Percentiles rank a stretch among this genome's conserved stretches.
Conservation (phyloP, 2,113 vertebrate species). For the Pyrgilauda ruficollis region DNA sequence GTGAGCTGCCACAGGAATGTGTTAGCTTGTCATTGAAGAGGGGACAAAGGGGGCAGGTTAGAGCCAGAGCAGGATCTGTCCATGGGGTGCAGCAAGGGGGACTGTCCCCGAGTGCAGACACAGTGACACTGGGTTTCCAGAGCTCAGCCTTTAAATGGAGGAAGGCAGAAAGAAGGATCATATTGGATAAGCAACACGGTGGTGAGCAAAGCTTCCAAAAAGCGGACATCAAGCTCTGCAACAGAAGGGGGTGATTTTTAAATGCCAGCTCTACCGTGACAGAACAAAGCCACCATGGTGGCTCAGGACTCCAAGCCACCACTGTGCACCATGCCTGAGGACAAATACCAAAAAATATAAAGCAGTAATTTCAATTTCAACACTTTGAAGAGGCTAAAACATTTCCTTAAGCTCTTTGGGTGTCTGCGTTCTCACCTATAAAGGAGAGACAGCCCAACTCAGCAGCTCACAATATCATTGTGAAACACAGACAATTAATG, state of each 20-base stretch:
- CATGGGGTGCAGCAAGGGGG: background rate
- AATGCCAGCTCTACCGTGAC: background rate
- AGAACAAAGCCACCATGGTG: background rate
- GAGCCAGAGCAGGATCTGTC: background rate
- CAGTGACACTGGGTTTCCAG: background rate
- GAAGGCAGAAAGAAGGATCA: background rate
- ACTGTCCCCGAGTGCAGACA: background rate
- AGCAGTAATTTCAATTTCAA: background rate
- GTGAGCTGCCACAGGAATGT: background rate
- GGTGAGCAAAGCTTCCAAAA: background rate
- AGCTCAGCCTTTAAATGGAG: background rate
- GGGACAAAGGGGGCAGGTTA: background rate
- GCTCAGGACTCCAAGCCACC: background rate
- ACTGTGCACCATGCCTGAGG: background rate
- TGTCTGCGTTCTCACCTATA: background rate
- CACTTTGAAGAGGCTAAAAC: background rate
- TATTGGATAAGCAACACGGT: background rate
- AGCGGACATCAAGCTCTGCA: background rate
- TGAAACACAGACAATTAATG: background rate
- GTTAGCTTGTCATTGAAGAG: background rate
- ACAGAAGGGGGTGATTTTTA: background rate
- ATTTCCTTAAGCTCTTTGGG: background rate
- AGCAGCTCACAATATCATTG: background rate
- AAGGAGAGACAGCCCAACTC: background rate
- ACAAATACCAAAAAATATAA: background rate